Evolutionary conservation across 1,140 invertebrate species (phyloP).

Genomic region (Pollicipes pollicipes): DNA sequence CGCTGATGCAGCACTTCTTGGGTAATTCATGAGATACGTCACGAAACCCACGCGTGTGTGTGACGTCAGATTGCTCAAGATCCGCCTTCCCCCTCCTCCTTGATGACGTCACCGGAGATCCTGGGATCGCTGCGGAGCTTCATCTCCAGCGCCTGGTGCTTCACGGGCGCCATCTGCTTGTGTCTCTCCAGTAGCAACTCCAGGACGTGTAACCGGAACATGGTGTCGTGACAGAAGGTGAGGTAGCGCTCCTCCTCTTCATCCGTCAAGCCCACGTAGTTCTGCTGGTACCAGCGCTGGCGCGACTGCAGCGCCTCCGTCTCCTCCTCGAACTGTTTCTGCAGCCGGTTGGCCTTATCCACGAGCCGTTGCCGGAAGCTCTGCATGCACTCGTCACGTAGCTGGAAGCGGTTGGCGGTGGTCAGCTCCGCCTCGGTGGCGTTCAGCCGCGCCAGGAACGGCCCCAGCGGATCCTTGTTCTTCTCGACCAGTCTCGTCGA

Average conservation of each 20-base stretch:
- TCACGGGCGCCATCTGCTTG: not conserved
- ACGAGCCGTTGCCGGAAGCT: not conserved
- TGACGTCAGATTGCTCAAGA: no score
- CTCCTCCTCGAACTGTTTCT: not conserved
- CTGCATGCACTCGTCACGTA: not conserved
- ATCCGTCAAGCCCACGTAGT: not conserved
- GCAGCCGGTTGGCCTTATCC: not conserved
- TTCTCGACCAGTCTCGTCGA: not conserved
- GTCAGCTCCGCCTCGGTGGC: not conserved
- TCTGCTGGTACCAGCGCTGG: not conserved
- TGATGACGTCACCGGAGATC: no score
- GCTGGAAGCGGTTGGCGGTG: not conserved
- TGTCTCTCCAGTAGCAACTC: slow-evolving; percentile 1
- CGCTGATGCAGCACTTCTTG: no score
- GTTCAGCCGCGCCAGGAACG: not conserved
- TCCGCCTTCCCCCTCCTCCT: no score
- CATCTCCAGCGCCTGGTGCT: not conserved
- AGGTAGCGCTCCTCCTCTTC: not conserved
- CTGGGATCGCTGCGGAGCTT: not conserved
- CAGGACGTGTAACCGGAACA: not conserved
- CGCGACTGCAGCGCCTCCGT: not conserved
- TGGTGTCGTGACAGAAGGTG: not conserved
- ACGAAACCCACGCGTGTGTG: no score
- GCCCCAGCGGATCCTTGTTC: not conserved
- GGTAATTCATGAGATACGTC: no score